phyloP scores from a whole-genome alignment of 2,797 vertebrate species.

The Phoeniculus purpureus region DNA sequence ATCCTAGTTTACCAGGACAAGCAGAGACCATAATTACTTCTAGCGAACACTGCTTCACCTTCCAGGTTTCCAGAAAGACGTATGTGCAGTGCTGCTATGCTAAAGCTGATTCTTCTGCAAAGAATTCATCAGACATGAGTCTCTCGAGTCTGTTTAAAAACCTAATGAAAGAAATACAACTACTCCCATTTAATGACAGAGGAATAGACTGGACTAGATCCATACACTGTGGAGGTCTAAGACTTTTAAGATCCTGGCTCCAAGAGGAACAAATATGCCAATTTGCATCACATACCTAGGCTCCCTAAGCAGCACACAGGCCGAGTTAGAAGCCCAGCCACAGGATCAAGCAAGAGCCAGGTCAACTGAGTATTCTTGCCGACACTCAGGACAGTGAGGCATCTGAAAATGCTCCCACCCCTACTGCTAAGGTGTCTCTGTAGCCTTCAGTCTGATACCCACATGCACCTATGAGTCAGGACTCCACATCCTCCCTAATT shows the following conservation, averaged over 20 bases:
- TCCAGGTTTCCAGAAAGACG: neutral
- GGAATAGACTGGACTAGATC: neutral
- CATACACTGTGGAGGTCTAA: neutral
- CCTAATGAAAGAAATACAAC: neutral
- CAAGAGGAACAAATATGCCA: neutral
- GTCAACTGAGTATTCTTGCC: neutral
- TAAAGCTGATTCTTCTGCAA: neutral
- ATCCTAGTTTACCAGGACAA: neutral
- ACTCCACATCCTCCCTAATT: neutral
- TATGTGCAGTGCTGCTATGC: neutral
- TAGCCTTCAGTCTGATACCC: neutral
- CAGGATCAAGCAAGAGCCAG: neutral
- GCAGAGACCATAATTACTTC: neutral
- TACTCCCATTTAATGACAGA: neutral
- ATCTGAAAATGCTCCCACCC: rapidly evolving
- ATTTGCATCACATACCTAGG: rapidly evolving
- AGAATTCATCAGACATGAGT: neutral
- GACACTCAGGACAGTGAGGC: neutral
- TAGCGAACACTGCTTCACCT: neutral
- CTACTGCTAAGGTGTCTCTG: neutral
- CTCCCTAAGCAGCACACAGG: neutral
- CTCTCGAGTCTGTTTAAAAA: neutral
- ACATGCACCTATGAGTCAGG: rapidly evolving
- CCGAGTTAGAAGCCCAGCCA: neutral
- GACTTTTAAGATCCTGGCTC: neutral